Evolutionary conservation across 2,888 invertebrate species (phyloP).

Genomic region (Drosophila colorata): DNA sequence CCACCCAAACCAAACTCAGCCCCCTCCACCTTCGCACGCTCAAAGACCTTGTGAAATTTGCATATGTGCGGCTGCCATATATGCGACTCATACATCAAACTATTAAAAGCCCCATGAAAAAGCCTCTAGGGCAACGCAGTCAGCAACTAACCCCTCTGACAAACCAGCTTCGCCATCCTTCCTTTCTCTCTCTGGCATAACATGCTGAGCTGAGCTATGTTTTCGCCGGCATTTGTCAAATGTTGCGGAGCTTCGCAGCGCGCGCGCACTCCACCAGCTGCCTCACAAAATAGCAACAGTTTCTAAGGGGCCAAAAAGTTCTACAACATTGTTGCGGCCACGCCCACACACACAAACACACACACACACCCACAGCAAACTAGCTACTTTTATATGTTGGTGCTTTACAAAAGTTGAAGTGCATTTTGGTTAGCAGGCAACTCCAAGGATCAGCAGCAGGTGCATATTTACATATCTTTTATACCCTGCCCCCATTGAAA

Average conservation of each 20-base stretch:
- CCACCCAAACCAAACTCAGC: not conserved
- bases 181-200: not conserved
- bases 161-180: not conserved
- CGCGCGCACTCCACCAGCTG: constrained; percentile 37
- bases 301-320: constrained; percentile 63
- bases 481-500: not conserved
- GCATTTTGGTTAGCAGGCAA: constrained; percentile 54
- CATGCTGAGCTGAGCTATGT: constrained; percentile 32
- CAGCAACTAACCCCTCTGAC: not conserved
- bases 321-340: constrained; percentile 62
- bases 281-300: constrained; percentile 74
- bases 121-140: constrained; percentile 63
- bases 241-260: constrained; percentile 67
- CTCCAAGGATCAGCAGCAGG: constrained; percentile 61
- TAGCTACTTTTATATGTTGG: constrained; percentile 9
- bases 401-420: constrained; percentile 65
- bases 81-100: constrained; percentile 78
- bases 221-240: constrained; percentile 77
- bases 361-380: not conserved
- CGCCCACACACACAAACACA: constrained; percentile 33
- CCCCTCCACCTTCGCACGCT: constrained; percentile 1
- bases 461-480: constrained; percentile 75
- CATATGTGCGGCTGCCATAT: constrained; percentile 58
- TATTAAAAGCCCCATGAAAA: constrained; percentile 73
- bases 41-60: constrained; percentile 63